These are phyloP conservation scores for Amphipoea lucens DNA, from an alignment of 2,888 invertebrate species.

Conservation along the genomic window DNA sequence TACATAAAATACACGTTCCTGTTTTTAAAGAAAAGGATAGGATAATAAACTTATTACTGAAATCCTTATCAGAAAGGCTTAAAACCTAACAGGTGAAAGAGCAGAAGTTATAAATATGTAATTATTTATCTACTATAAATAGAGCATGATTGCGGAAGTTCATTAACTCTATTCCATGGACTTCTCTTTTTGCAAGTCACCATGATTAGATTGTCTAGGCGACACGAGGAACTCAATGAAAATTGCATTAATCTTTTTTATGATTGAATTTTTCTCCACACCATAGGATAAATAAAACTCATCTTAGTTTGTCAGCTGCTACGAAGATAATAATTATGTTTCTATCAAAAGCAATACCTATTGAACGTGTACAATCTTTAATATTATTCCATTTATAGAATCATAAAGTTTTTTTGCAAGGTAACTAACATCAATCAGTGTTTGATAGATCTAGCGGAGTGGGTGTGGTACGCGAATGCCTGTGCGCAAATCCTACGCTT, in stretches of 20 bases:
- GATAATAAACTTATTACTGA: too few species aligned
- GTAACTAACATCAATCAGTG: slow-evolving; percentile 55
- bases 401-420: slow-evolving; percentile 54
- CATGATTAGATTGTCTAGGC: background rate
- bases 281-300: background rate
- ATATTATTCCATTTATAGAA: slow-evolving; percentile 45
- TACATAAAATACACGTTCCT: too few species aligned
- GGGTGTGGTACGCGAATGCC: slow-evolving; percentile 67
- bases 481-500: slow-evolving; percentile 55
- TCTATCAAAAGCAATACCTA: background rate
- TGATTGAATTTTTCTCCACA: slow-evolving; percentile 7
- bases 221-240: background rate
- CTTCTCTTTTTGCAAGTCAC: slow-evolving; percentile 35
- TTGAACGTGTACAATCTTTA: slow-evolving; percentile 28
- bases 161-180: background rate
- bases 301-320: background rate
- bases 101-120: too few species aligned
- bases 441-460: slow-evolving; percentile 51
- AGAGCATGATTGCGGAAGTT: slow-evolving; percentile 34
- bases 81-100: too few species aligned
- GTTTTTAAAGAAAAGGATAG: too few species aligned
- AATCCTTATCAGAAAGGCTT: too few species aligned
- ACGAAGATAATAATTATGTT: background rate
- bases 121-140: background rate
- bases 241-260: slow-evolving; percentile 14